Base-by-base conservation (phyloP, 2,888 invertebrate species). In the Spodoptera exigua region DNA sequence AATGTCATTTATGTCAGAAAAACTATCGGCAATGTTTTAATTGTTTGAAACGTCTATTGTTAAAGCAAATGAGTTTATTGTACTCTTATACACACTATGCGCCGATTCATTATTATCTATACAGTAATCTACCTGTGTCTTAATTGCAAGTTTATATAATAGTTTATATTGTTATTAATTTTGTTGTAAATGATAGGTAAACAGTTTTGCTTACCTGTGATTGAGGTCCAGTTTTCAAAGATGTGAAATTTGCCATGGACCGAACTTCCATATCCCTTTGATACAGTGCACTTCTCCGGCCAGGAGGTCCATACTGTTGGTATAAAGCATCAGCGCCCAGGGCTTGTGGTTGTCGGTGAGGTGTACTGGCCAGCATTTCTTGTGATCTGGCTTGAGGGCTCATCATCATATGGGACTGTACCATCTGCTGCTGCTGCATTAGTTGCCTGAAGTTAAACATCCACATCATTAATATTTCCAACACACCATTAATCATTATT, bases 301-400 rank as follows among this genome's bases (percentile, higher is more conserved):
- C 94, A 0, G 93, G 92, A 1, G 90, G 91, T 2, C 93, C 93
- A 17, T 94, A 93, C 64, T 94, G 94, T 67, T 94, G 94, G 78
- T 94, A 94, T 16, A 94, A 70, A 0, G 93, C 92, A 70, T 94
- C 94, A 14, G 93, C 90, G 0, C 94, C 94, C 7, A 94, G 75
- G 1, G 94, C 91, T 48, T 92, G 92, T 0, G 85, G 79, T 47
- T 91, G 86, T 21, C 91, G 81, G 63, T 90, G 86, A 2, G 89
- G 89, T 1, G 90, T 86, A 7, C 93, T 87, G 2, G 94, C 90
- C 46, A 95, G 82, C 90, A 95, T 93, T 83, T 95, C 95, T 68
- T 95, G 95, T 4, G 95, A 95, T 71, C 95, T 89, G 3, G 94
- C 92, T 73, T 94, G 95, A 51, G 93, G 94, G 62, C 86, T 94